Conservation (phyloP, 2,888 invertebrate species). For the Synergus gifuensis region DNA sequence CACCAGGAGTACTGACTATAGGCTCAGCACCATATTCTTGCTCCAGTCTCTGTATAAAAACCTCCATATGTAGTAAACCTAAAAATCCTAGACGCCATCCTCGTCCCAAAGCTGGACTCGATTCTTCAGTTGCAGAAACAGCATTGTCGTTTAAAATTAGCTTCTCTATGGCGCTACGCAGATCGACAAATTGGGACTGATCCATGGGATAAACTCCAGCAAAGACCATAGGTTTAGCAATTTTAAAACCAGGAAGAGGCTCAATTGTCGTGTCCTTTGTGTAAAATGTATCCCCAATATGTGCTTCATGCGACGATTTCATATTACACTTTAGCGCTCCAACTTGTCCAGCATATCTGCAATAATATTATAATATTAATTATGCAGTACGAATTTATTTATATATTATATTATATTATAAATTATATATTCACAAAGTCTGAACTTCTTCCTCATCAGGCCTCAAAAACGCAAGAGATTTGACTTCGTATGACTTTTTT, state of each 20-base stretch:
- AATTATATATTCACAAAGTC: conserved; percentile 80
- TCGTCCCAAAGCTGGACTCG: conserved; percentile 92
- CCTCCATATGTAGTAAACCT: conserved; percentile 92
- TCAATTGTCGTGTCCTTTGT: conserved; percentile 80
- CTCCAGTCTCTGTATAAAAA: conserved; percentile 90
- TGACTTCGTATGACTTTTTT: conserved; percentile 88
- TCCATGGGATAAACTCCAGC: conserved; percentile 95
- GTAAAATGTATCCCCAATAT: conserved; percentile 88
- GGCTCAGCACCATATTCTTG: conserved; percentile 91
- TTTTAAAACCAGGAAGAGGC: conserved; percentile 83
- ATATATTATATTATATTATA: too few species aligned
- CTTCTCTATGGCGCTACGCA: conserved; percentile 92
- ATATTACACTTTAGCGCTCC: conserved; percentile 92
- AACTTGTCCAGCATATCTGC: conserved; percentile 92
- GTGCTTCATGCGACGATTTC: conserved; percentile 85
- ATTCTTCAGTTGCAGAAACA: conserved; percentile 89
- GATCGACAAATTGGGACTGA: conserved; percentile 87
- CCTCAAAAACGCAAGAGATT: conserved; percentile 87
- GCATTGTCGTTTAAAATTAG: conserved; percentile 96
- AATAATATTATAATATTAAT: conserved; percentile 39
- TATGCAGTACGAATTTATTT: too few species aligned
- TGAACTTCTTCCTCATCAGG: conserved; percentile 86
- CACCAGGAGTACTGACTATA: conserved; percentile 91
- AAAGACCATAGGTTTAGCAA: conserved; percentile 89
- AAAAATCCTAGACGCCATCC: conserved; percentile 94